Conservation (phyloP, 2,888 invertebrate genomes). For the Xylota segnis region DNA sequence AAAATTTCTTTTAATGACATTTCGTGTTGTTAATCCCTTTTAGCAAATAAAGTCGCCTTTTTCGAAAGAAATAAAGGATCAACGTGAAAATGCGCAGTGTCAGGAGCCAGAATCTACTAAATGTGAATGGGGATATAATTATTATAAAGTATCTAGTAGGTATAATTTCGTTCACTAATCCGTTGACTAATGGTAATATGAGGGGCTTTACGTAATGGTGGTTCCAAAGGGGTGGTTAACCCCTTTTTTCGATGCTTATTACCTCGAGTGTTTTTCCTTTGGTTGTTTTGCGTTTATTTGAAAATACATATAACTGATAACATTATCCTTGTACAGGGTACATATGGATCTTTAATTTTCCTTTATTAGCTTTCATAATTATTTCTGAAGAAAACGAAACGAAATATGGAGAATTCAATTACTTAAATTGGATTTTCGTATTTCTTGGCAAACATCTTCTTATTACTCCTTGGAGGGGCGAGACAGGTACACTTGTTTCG, state of each 20-base stretch:
- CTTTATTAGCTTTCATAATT: conserved; percentile 4
- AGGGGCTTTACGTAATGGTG: not conserved
- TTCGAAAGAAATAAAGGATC: not conserved
- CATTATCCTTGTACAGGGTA: not conserved
- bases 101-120: not conserved
- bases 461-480: not conserved
- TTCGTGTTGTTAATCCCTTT: not conserved
- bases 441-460: not conserved
- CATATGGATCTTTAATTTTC: not conserved
- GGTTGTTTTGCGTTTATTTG: not conserved
- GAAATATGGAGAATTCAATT: conserved; percentile 4
- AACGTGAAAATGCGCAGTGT: not conserved
- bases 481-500: not conserved
- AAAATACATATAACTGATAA: not conserved
- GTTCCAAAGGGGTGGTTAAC: not conserved
- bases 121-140: conserved; percentile 4
- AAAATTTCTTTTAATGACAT: not conserved
- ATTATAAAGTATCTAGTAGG: not conserved
- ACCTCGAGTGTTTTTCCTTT: not conserved
- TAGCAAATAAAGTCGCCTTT: not conserved
- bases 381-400: not conserved
- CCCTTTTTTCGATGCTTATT: not conserved
- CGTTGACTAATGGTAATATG: conserved; percentile 1
- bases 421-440: not conserved
- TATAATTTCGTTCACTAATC: conserved; percentile 6